Percentiles rank a stretch among this genome's conserved stretches.
Conservation (phyloP, 2,888 invertebrate species). For the Pristionchus arcanus region DNA sequence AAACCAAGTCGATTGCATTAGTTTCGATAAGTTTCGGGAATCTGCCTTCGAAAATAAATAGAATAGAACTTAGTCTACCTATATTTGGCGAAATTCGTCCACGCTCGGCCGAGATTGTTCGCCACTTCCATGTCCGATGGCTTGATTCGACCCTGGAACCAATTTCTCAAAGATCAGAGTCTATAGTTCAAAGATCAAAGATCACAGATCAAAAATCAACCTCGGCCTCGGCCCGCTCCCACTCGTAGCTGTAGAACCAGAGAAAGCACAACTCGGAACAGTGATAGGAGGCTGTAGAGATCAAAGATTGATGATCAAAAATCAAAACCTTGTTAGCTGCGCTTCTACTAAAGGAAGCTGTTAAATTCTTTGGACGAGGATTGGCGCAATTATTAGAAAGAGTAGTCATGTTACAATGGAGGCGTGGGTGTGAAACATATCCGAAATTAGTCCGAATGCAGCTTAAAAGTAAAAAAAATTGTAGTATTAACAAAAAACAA, state of each 20-base stretch:
- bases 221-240: background rate
- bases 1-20: too few relatives aligned
- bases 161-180: background rate
- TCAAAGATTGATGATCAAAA: background rate
- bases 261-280: conserved; percentile 31
- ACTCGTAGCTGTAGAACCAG: conserved; percentile 47
- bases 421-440: background rate
- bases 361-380: background rate
- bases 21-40: too few relatives aligned
- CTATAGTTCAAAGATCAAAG: background rate
- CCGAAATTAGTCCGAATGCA: too few relatives aligned
- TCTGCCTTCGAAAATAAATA: background rate
- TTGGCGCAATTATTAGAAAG: background rate
- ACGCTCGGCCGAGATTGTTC: background rate
- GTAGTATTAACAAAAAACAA: too few relatives aligned
- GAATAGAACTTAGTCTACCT: background rate
- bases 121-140: conserved; percentile 20
- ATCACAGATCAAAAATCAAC: background rate
- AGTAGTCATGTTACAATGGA: background rate
- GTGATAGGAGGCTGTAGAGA: background rate
- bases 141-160: background rate
- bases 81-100: conserved; percentile 51
- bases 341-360: too few relatives aligned
- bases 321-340: too few relatives aligned
- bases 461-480: too few relatives aligned